Percentiles rank a stretch among this genome's conserved stretches.
phyloP scores from a whole-genome alignment of 2,888 invertebrate species.

The Pollenia griseotomentosa region DNA sequence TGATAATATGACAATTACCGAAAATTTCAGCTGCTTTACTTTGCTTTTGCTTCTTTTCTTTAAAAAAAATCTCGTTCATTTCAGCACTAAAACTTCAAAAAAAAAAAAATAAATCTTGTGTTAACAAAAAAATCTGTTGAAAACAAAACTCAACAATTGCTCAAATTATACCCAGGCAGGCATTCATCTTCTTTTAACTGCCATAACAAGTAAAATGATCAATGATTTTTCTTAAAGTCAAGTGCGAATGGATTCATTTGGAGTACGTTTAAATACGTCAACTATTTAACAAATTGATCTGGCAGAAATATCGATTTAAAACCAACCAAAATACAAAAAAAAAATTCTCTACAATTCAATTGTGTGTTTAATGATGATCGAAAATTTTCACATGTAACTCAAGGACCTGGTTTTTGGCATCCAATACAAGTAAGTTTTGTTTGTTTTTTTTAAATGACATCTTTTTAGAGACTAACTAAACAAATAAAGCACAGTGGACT shows the following conservation, averaged over 20 bases:
- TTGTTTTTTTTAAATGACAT: neutral
- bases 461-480: conserved; percentile 27
- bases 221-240: conserved; percentile 58
- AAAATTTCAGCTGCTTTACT: conserved; percentile 70
- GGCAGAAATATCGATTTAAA: conserved; percentile 57
- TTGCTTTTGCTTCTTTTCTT: neutral
- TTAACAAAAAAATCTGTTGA: conserved; percentile 63
- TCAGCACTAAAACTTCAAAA: neutral
- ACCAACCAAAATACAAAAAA: conserved; percentile 66
- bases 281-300: conserved; percentile 73
- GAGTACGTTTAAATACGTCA: conserved; percentile 71
- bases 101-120: conserved; percentile 45
- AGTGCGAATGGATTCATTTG: conserved; percentile 73
- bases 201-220: conserved; percentile 16
- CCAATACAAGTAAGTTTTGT: conserved; percentile 1
- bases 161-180: conserved; percentile 51
- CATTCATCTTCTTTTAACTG: conserved; percentile 35
- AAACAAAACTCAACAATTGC: conserved; percentile 58
- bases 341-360: conserved; percentile 74
- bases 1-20: conserved; percentile 71
- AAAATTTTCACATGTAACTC: conserved; percentile 80
- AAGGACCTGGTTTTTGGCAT: conserved; percentile 78
- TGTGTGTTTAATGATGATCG: conserved; percentile 61
- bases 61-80: conserved; percentile 64
- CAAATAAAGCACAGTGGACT: conserved; percentile 14